Base-by-base conservation (phyloP, 2,888 invertebrate species). In the Trachelus stipa region DNA sequence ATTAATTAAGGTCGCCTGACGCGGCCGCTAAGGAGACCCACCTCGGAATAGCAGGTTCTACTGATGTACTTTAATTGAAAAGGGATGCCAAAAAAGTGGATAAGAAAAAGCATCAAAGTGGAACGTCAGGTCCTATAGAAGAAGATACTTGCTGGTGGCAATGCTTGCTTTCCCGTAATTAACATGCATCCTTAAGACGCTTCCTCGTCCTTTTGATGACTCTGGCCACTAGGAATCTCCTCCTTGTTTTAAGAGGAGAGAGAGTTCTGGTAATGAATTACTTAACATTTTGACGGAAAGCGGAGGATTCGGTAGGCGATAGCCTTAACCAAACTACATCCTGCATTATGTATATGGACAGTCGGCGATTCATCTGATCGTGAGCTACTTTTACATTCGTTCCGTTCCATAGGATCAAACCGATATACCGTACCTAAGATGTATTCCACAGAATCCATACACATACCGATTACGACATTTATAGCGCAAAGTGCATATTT, bases 1-100 rank as follows among this genome's bases (percentile, higher is more conserved):
- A 80, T 83, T 83, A 83, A 83, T 83, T 83, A 82, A 83, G 80
- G 80, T 77, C 81, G 77, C 79, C 34, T 15, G 56, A 15, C 56
- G 23, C 56, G 56, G 56, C 56, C 56, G 56, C 56, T 23, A 56
- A 56, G 23, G 23, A 56, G 56, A 56, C 6, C 56, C 4, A 23
- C 56, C 9, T 9, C 23, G 9, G 1, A 23, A 23, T 23, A 23
- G 23, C 56, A 56, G 23, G 23, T 56, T 56, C 56, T 56, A 56
- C 2, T 23, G 1, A 56, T 23, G 23, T 9, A 23, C 56, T 9
- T 15, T 9, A 6, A 9, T 56, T 23, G 56, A 56, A 2, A 56
- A 56, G 23, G 56, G 56, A 23, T 3, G 23, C 56, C 56, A 56
- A 56, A 56, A 40, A 34, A 34, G 56, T 56, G 23, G 23, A 23